Evolutionary conservation across 2,113 vertebrate species (phyloP).

Genomic region (Turdus rufiventris): DNA sequence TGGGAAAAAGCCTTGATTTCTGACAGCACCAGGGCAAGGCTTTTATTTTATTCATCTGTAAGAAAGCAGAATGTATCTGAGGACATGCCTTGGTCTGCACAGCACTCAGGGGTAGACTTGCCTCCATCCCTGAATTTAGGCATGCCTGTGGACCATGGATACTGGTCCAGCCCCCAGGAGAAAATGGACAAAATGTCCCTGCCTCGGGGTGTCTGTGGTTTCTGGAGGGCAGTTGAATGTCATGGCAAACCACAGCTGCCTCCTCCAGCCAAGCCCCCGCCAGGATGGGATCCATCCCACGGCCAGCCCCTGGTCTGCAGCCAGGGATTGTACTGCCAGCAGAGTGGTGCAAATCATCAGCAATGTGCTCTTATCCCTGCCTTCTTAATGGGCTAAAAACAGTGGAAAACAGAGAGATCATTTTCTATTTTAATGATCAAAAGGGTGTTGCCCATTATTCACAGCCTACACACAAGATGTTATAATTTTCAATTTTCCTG

Average conservation of each 20-base stretch:
- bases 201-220: background rate
- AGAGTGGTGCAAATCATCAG: background rate
- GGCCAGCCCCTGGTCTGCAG: background rate
- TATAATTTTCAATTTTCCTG: background rate
- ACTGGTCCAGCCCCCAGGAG: background rate
- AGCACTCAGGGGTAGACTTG: background rate
- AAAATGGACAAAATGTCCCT: background rate
- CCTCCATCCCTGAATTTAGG: background rate
- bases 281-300: background rate
- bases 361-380: background rate
- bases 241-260: background rate
- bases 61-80: background rate
- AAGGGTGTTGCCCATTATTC: constrained; percentile 1
- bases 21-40: background rate
- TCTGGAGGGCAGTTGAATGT: background rate
- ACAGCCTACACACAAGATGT: background rate
- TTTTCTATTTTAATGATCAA: background rate
- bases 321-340: background rate
- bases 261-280: background rate
- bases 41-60: background rate
- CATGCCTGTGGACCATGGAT: fast-evolving
- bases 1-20: background rate
- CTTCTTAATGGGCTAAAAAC: background rate
- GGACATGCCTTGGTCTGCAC: background rate
- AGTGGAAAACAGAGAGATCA: background rate